A percentile compares a stretch with the other conserved stretches of the same genome.
phyloP scores from a whole-genome alignment of 2,888 invertebrate species.

The Bombylius discolor region DNA sequence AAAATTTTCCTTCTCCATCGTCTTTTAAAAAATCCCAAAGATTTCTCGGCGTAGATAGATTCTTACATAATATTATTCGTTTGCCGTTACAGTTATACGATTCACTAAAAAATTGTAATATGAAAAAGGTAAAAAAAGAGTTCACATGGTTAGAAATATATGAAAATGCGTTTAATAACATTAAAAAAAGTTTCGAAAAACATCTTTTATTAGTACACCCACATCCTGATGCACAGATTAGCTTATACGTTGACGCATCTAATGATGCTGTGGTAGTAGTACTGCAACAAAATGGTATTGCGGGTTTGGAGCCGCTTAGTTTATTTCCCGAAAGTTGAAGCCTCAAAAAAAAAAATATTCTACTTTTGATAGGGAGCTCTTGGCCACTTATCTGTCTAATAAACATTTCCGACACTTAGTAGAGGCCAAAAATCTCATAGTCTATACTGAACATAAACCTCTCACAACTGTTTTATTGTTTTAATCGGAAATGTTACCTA shows the following conservation, averaged over 20 bases:
- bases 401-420: constrained; percentile 1
- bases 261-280: background rate
- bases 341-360: background rate
- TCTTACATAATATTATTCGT: no score
- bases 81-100: no score
- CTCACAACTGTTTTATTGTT: background rate
- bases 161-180: no score
- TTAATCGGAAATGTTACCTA: no score
- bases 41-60: no score
- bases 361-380: no score
- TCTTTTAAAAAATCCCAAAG: no score
- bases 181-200: no score
- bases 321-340: background rate
- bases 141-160: background rate
- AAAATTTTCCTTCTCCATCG: no score
- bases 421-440: background rate
- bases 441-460: background rate
- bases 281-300: background rate
- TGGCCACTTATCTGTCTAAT: background rate
- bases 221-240: background rate
- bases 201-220: background rate
- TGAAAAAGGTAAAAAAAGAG: no score
- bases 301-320: background rate
- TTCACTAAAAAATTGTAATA: no score
- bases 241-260: background rate